A percentile compares a stretch with the other conserved stretches of the same genome.
These are phyloP conservation scores for Acronicta alni DNA, from an alignment of 2,888 invertebrate genomes.

Conservation along the genomic window DNA sequence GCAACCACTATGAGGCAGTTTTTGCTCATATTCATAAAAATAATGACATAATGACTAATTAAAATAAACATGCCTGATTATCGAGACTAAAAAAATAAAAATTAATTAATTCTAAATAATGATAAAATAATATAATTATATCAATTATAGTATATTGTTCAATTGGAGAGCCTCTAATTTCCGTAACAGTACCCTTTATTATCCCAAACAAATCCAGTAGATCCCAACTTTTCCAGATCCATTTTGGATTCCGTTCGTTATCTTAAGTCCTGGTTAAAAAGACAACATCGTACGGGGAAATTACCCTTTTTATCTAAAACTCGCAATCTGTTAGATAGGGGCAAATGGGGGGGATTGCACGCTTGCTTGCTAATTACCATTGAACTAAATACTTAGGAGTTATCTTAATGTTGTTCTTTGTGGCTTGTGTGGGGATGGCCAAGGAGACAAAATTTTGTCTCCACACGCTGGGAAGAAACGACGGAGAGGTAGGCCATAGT, in stretches of 20 bases:
- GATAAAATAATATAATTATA: too few relatives aligned
- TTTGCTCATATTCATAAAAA: too few relatives aligned
- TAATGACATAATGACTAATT: too few relatives aligned
- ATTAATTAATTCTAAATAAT: too few relatives aligned
- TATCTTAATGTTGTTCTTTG: conserved; percentile 37
- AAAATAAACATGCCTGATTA: too few relatives aligned
- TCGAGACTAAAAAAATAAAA: too few relatives aligned
- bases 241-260: conserved; percentile 29
- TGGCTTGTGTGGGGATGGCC: not conserved
- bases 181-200: conserved; percentile 6
- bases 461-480: too few relatives aligned
- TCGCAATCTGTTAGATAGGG: conserved; percentile 50
- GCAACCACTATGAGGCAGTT: too few relatives aligned
- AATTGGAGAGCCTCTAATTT: not conserved
- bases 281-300: conserved; percentile 48
- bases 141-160: too few relatives aligned
- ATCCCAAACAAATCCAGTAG: conserved; percentile 7
- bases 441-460: too few relatives aligned
- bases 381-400: conserved; percentile 25
- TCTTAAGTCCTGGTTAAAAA: conserved; percentile 48
- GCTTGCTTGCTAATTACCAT: conserved; percentile 44
- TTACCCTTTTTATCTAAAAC: conserved; percentile 55
- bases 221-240: conserved; percentile 21
- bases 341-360: conserved; percentile 33
- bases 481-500: too few relatives aligned